Evolutionary conservation across 2,797 vertebrate species (phyloP).

Genomic region (Chaetophractus vellerosus): DNA sequence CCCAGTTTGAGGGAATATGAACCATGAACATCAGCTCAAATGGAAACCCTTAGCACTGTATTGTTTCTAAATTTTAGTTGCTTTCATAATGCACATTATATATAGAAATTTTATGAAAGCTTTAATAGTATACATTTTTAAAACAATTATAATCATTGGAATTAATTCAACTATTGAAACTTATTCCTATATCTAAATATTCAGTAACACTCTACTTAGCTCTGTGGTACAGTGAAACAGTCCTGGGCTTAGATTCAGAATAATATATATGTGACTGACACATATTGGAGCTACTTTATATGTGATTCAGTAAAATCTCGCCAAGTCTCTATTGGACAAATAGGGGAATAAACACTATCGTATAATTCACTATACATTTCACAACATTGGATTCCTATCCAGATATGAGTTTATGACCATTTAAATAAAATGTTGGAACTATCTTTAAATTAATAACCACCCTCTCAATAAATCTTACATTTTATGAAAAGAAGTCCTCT

Average conservation of each 20-base stretch:
- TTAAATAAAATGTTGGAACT: constrained; percentile 49
- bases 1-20: constrained; percentile 66
- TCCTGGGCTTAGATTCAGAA: neutral
- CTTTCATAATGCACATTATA: neutral
- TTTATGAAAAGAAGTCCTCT: neutral
- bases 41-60: neutral
- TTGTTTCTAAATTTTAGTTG: constrained; percentile 65
- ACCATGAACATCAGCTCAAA: constrained; percentile 68
- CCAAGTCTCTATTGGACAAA: neutral
- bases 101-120: constrained; percentile 38
- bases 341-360: neutral
- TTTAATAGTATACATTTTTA: constrained; percentile 56
- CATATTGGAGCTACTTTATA: neutral
- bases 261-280: neutral
- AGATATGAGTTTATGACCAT: neutral
- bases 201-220: neutral
- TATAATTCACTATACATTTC: neutral
- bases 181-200: constrained; percentile 13
- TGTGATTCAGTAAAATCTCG: neutral
- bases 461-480: neutral
- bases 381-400: neutral
- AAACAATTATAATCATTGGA: neutral
- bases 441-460: constrained; percentile 3
- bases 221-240: neutral
- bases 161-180: constrained; percentile 3